A percentile compares a stretch with the other conserved stretches of the same genome.
Evolutionary conservation across 2,797 vertebrate species (phyloP).

Genomic region (Leuciscus waleckii): DNA sequence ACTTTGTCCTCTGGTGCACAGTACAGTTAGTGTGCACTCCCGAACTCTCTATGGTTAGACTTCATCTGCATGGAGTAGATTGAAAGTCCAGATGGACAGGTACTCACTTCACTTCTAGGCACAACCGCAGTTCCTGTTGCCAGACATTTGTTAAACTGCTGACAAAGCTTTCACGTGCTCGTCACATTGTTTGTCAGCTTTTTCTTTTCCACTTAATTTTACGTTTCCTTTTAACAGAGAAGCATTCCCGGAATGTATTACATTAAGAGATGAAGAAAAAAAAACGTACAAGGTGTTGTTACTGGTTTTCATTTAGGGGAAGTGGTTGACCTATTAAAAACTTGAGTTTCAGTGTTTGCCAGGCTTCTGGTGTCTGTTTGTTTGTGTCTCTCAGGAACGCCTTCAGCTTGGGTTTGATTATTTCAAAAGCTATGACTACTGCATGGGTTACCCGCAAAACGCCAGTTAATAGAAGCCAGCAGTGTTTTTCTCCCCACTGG

Average conservation of each 20-base stretch:
- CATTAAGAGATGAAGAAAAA: constrained; percentile 63
- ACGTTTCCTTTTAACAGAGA: constrained; percentile 50
- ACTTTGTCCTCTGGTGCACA: not conserved
- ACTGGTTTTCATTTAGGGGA: constrained; percentile 67
- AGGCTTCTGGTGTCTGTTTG: constrained; percentile 66
- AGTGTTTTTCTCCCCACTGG: constrained; percentile 53
- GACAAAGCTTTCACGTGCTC: constrained; percentile 59
- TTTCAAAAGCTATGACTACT: constrained; percentile 40
- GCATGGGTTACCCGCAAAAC: constrained; percentile 51
- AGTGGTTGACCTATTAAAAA: constrained; percentile 69
- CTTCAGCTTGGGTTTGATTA: constrained; percentile 62
- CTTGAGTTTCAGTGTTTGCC: constrained; percentile 53
- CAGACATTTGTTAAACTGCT: constrained; percentile 62
- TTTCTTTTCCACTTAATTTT: constrained; percentile 50
- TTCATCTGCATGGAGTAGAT: constrained; percentile 1
- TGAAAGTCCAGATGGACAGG: constrained; percentile 36
- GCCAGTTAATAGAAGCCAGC: constrained; percentile 56
- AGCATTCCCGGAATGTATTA: constrained; percentile 72
- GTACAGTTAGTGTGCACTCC: not conserved
- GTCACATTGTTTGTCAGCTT: constrained; percentile 65
- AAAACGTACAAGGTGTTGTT: constrained; percentile 75
- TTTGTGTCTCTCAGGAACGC: constrained; percentile 71
- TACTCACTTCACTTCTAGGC: constrained; percentile 17
- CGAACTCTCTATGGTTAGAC: not conserved
- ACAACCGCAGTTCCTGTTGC: constrained; percentile 12